Evolutionary conservation across 2,888 invertebrate species (phyloP), one percentile per base, ranked within the genome.

Genomic region (Habrosyne pyritoides): DNA sequence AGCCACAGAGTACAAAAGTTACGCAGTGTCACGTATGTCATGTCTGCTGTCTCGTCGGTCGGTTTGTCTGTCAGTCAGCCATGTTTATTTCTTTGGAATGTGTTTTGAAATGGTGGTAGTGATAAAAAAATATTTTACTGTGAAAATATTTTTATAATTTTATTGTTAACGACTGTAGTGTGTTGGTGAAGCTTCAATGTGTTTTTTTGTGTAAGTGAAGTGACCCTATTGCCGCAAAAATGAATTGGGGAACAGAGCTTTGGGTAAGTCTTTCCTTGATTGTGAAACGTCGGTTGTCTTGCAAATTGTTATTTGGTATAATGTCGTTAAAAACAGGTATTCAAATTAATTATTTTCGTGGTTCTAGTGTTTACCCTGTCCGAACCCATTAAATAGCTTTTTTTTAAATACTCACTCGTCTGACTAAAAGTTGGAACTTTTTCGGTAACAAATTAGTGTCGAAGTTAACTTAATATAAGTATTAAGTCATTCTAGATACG

Each of bases 161-260:
- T 74, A 67, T 70, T 75, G 66, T 71, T 78, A 70, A 64, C 62
- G 73, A 81, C 73, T 78, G 84, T 69, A 71, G 66, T 67, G 73
- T 84, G 84, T 71, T 80, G 81, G 90, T 89, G 91, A 81, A 81
- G 80, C 80, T 84, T 89, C 87, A 85, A 91, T 91, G 91, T 88
- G 87, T 87, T 87, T 84, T n/a, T 75, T 79, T 82, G 88, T 90
- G 91, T 79, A 77, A 84, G 84, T 90, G 89, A 84, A 77, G 84
- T 84, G 86, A 86, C 79, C 74, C 77, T 78, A 77, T 79, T 73
- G 76, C 81, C 75, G 86, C 84, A 74, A 93, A 91, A 90, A 94
- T 94, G 94, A 94, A 94, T 91, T 94, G 94, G 94, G 94, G 94
- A 86, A 94, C 93, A 60, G 94, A 94, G 90, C 94, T 94, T 86